Conservation (phyloP, 2,888 invertebrate genomes). For the Epinotia ramella region DNA sequence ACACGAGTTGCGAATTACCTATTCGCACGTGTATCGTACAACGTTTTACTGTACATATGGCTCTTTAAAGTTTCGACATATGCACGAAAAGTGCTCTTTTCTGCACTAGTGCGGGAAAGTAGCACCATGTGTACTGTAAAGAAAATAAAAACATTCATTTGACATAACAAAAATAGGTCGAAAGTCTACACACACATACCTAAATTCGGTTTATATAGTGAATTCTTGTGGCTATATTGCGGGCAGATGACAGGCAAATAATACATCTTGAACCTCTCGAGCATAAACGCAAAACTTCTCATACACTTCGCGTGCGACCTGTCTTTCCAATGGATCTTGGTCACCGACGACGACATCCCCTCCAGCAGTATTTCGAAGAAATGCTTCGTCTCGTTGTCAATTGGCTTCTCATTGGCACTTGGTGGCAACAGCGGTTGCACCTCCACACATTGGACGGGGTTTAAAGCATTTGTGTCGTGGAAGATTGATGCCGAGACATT, state of each 20-base stretch:
- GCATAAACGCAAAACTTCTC: slow-evolving; percentile 94
- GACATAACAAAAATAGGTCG: too few relatives aligned
- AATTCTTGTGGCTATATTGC: slow-evolving; percentile 91
- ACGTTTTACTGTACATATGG: too few relatives aligned
- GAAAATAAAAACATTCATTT: too few relatives aligned
- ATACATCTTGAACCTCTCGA: slow-evolving; percentile 95
- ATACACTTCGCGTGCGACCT: slow-evolving; percentile 91
- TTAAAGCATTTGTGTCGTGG: slow-evolving; percentile 89
- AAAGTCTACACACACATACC: slow-evolving; percentile 74
- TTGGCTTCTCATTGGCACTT: slow-evolving; percentile 92
- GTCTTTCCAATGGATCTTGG: slow-evolving; percentile 96
- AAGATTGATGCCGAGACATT: slow-evolving; percentile 87
- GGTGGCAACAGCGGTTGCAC: slow-evolving; percentile 92
- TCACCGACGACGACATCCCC: slow-evolving; percentile 95
- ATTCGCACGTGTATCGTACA: too few relatives aligned
- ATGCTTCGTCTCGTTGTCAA: slow-evolving; percentile 93
- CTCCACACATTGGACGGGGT: slow-evolving; percentile 92
- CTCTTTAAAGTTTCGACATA: too few relatives aligned
- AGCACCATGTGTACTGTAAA: too few relatives aligned
- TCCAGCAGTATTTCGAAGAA: slow-evolving; percentile 95
- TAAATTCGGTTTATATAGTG: slow-evolving; percentile 92
- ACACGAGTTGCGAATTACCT: too few relatives aligned
- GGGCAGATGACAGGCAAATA: slow-evolving; percentile 97
- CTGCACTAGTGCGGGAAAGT: too few relatives aligned
- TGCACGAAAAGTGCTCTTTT: too few relatives aligned